Percentiles rank a stretch among this genome's conserved stretches.
Conservation (phyloP, 1,140 invertebrate species). For the Luehdorfia chinensis region DNA sequence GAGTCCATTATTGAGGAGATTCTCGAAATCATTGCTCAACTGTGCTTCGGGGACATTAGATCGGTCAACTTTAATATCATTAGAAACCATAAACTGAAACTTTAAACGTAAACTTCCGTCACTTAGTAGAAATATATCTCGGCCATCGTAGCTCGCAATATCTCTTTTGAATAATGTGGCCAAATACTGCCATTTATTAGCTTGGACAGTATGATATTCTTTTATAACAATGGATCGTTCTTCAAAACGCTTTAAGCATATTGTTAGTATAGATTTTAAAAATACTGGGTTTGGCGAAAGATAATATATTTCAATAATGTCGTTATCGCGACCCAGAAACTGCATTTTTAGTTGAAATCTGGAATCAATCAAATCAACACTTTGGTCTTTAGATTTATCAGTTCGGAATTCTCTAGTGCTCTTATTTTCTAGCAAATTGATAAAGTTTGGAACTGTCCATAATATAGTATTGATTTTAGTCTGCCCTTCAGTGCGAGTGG, state of each 20-base stretch:
- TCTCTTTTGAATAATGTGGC: slow-evolving; percentile 59
- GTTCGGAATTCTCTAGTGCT: slow-evolving; percentile 56
- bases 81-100: slow-evolving; percentile 62
- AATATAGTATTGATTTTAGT: slow-evolving; percentile 63
- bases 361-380: slow-evolving; percentile 26
- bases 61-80: slow-evolving; percentile 57
- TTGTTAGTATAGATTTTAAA: slow-evolving; percentile 58
- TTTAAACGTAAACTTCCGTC: slow-evolving; percentile 62
- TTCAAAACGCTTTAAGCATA: slow-evolving; percentile 62
- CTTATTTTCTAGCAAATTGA: slow-evolving; percentile 51
- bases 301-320: slow-evolving; percentile 66
- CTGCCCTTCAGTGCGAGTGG: slow-evolving; percentile 57
- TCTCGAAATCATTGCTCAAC: slow-evolving; percentile 61
- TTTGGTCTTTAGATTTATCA: slow-evolving; percentile 41
- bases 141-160: slow-evolving; percentile 45
- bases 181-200: slow-evolving; percentile 67
- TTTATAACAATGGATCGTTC: slow-evolving; percentile 61
- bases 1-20: slow-evolving; percentile 51
- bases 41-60: slow-evolving; percentile 46
- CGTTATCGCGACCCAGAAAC: slow-evolving; percentile 58
- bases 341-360: slow-evolving; percentile 65
- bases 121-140: slow-evolving; percentile 46
- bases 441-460: slow-evolving; percentile 59
- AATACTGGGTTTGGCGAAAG: slow-evolving; percentile 56
- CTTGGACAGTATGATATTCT: slow-evolving; percentile 60